A percentile compares a stretch with the other conserved stretches of the same genome.
These are phyloP conservation scores for Marmota monax DNA, from an alignment of 2,113 vertebrate species.

Conservation along the genomic window DNA sequence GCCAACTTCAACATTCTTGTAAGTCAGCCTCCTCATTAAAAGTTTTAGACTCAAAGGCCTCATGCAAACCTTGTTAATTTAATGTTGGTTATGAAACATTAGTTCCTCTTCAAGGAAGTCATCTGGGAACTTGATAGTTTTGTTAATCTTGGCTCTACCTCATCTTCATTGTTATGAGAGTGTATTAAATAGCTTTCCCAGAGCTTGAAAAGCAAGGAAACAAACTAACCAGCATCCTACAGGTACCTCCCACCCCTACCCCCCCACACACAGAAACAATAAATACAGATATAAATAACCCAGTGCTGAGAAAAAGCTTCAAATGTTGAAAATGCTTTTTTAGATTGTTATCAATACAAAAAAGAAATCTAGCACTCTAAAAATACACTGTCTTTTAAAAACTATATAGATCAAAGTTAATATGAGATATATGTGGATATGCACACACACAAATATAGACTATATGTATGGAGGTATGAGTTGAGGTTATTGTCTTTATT, in stretches of 20 bases:
- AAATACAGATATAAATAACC: neutral
- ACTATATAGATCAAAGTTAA: neutral
- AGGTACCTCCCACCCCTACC: too few relatives aligned
- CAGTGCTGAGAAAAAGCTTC: neutral
- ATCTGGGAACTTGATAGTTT: constrained; percentile 32
- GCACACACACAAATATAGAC: neutral
- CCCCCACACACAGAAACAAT: accelerated
- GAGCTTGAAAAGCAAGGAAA: constrained; percentile 25
- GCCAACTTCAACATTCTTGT: neutral
- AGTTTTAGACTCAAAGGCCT: constrained; percentile 51
- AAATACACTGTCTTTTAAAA: neutral
- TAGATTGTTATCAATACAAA: neutral
- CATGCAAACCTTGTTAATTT: constrained; percentile 52
- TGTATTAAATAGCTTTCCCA: neutral
- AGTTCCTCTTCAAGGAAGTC: constrained; percentile 31
- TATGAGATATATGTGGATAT: neutral
- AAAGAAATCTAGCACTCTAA: neutral
- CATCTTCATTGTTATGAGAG: neutral
- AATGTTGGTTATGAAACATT: constrained; percentile 30
- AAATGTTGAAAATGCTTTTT: neutral
- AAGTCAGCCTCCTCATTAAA: constrained; percentile 54
- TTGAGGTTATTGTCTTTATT: neutral
- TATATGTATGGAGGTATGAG: neutral
- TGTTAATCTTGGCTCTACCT: neutral
- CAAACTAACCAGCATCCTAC: neutral